phyloP scores from a whole-genome alignment of 2,797 vertebrate genomes.

The Sarcophilus harrisii region DNA sequence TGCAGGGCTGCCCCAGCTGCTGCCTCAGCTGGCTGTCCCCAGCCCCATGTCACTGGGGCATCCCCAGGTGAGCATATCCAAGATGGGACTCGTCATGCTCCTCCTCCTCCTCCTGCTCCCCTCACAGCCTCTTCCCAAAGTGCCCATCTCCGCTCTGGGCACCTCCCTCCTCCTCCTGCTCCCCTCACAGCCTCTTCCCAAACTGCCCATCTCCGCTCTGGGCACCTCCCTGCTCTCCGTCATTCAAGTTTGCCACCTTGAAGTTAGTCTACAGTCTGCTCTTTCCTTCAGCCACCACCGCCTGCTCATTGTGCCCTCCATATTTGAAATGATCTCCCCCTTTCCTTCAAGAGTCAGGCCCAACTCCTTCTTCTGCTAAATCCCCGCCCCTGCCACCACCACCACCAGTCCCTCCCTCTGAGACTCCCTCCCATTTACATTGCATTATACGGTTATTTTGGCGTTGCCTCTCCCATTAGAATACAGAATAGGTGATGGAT shows the following conservation, averaged over 20 bases:
- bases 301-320: not conserved
- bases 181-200: no score
- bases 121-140: no score
- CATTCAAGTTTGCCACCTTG: not conserved
- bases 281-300: not conserved
- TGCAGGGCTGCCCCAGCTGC: no score
- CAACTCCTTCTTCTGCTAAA: not conserved
- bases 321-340: not conserved
- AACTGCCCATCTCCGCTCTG: no score
- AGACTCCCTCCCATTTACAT: not conserved
- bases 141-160: no score
- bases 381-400: not conserved
- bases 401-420: not conserved
- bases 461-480: not conserved
- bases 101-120: not conserved
- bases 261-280: not conserved
- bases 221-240: no score
- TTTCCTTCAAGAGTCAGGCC: not conserved
- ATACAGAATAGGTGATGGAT: not conserved
- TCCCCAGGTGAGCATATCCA: not conserved
- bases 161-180: not conserved
- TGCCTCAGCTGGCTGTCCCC: not conserved
- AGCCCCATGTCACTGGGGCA: no score
- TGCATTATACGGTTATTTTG: rapidly evolving
- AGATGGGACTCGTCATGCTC: not conserved